A percentile compares a stretch with the other conserved stretches of the same genome.
Evolutionary conservation across 2,888 invertebrate species (phyloP).

Genomic region (Phrixothrix hirtus): DNA sequence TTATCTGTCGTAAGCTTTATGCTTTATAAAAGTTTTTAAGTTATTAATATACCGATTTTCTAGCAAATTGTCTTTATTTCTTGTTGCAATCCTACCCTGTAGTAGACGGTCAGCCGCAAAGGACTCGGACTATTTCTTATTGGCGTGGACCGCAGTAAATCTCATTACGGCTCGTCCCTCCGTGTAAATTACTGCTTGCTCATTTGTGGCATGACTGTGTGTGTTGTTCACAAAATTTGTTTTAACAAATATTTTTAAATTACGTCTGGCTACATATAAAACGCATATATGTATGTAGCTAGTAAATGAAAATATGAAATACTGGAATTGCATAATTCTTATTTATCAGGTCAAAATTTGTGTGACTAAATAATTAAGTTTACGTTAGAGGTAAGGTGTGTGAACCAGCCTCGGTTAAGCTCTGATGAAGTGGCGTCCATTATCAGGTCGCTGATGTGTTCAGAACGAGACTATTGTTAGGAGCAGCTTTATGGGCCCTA

Average conservation of each 20-base stretch:
- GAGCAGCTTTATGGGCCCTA: slow-evolving; percentile 51
- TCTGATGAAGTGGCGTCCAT: slow-evolving; percentile 47
- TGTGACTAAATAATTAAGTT: no score
- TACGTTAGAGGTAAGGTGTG: slow-evolving; percentile 11
- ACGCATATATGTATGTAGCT: background rate
- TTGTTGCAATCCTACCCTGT: slow-evolving; percentile 35
- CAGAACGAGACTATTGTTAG: slow-evolving; percentile 47
- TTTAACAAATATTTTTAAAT: slow-evolving; percentile 2
- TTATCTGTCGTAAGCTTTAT: no score
- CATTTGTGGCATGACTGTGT: slow-evolving; percentile 46
- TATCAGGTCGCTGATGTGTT: slow-evolving; percentile 48
- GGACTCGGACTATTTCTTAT: slow-evolving; percentile 47
- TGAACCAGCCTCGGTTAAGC: slow-evolving; percentile 40
- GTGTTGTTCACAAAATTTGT: slow-evolving; percentile 42
- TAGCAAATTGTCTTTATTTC: slow-evolving; percentile 19
- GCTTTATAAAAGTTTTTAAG: no score
- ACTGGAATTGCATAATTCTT: no score
- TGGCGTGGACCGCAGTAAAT: slow-evolving; percentile 48
- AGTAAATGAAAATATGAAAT: no score
- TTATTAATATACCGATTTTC: background rate
- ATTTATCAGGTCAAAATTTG: no score
- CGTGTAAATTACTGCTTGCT: slow-evolving; percentile 48
- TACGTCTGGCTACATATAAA: background rate
- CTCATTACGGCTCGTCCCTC: slow-evolving; percentile 49
- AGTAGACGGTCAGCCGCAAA: slow-evolving; percentile 35